A percentile compares a stretch with the other conserved stretches of the same genome.
These are phyloP conservation scores for Drosophila lowei DNA, from an alignment of 1,140 invertebrate genomes.

Conservation along the genomic window DNA sequence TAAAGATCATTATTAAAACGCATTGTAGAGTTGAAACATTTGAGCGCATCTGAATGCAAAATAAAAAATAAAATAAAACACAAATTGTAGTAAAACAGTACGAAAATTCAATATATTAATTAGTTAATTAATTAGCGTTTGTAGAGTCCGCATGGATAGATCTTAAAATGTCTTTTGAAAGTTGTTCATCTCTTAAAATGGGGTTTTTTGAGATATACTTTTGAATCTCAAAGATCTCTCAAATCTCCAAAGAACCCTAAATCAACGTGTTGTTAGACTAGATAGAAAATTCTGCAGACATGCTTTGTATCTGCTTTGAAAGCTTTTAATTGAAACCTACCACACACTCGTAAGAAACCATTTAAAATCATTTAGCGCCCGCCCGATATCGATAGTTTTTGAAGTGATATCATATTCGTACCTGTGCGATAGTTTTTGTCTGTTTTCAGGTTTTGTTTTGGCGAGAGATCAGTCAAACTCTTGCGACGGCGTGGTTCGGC, in stretches of 20 bases:
- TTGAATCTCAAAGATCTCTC: too few relatives aligned
- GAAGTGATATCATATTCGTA: background rate
- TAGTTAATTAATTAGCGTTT: too few relatives aligned
- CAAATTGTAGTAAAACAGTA: constrained; percentile 66
- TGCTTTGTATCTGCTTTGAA: too few relatives aligned
- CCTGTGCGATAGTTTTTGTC: constrained; percentile 17
- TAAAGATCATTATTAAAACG: constrained; percentile 66
- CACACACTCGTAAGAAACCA: too few relatives aligned
- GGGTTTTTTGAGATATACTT: too few relatives aligned
- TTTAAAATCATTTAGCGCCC: too few relatives aligned
- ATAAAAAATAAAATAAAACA: constrained; percentile 30
- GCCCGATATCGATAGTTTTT: constrained; percentile 20
- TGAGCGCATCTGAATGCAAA: constrained; percentile 74
- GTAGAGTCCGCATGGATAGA: too few relatives aligned
- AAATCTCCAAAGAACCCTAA: too few relatives aligned
- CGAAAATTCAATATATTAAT: background rate
- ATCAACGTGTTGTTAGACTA: too few relatives aligned
- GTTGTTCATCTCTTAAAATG: too few relatives aligned
- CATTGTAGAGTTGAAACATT: constrained; percentile 72
- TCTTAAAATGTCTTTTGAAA: too few relatives aligned
- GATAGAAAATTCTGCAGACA: too few relatives aligned
- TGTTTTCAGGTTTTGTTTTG: constrained; percentile 23
- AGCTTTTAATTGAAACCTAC: background rate
- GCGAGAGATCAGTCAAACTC: constrained; percentile 48
- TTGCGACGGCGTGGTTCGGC: constrained; percentile 13